These are phyloP conservation scores for Euura lappo DNA, from an alignment of 1,140 invertebrate genomes.

Conservation along the genomic window DNA sequence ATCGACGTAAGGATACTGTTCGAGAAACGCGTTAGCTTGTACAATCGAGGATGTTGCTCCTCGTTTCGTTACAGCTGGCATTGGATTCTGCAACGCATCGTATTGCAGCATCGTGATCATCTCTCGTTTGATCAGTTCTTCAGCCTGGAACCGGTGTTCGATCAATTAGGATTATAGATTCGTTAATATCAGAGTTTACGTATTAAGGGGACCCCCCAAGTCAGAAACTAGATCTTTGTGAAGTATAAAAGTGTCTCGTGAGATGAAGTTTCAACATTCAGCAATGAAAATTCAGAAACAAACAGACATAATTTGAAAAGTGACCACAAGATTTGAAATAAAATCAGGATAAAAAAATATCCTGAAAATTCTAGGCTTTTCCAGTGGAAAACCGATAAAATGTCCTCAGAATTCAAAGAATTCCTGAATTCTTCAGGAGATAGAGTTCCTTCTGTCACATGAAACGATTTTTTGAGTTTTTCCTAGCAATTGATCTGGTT, in stretches of 20 bases:
- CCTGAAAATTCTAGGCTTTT: too few species aligned
- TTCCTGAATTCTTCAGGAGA: too few species aligned
- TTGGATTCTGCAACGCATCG: slow-evolving; percentile 78
- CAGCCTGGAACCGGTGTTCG: slow-evolving; percentile 68
- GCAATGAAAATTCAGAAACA: background rate
- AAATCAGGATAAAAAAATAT: background rate
- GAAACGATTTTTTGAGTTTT: too few species aligned
- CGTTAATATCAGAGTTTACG: too few species aligned
- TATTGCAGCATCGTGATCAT: slow-evolving; percentile 96
- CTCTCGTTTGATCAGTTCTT: slow-evolving; percentile 96
- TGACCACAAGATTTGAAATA: background rate
- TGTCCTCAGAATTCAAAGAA: too few species aligned
- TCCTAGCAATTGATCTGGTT: slow-evolving; percentile 9
- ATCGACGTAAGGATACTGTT: slow-evolving; percentile 84
- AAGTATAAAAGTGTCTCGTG: too few species aligned
- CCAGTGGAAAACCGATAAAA: too few species aligned
- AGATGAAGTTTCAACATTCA: background rate
- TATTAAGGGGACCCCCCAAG: too few species aligned
- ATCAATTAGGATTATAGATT: background rate
- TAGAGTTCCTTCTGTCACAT: too few species aligned
- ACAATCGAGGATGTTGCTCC: slow-evolving; percentile 52
- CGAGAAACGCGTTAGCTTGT: slow-evolving; percentile 80
- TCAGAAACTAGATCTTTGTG: too few species aligned
- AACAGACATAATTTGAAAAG: too few species aligned
- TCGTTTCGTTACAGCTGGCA: slow-evolving; percentile 57